These are phyloP conservation scores for Desmodus rotundus DNA, from an alignment of 2,113 vertebrate genomes.

Conservation along the genomic window DNA sequence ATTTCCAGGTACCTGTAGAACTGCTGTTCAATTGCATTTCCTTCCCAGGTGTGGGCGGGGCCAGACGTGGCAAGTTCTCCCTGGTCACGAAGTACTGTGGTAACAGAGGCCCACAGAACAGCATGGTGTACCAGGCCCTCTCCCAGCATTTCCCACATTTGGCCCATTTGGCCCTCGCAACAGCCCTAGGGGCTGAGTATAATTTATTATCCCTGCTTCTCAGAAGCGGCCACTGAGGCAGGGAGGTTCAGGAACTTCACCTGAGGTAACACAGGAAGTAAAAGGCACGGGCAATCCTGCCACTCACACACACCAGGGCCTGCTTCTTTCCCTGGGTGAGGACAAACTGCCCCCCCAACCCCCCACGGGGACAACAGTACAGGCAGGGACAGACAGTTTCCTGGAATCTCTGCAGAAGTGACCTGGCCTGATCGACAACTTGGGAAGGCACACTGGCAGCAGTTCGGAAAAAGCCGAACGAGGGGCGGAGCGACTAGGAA, in stretches of 20 bases:
- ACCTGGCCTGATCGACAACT: background rate
- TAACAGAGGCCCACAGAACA: background rate
- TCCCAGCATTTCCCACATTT: background rate
- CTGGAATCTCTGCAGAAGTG: background rate
- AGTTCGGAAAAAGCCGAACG: background rate
- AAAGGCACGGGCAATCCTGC: background rate
- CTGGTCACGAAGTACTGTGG: background rate
- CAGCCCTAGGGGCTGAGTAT: background rate
- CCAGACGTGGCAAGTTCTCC: background rate
- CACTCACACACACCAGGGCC: background rate
- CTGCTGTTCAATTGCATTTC: background rate
- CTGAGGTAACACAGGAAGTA: background rate
- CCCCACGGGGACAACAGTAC: background rate
- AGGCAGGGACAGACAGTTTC: background rate
- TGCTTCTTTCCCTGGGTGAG: background rate
- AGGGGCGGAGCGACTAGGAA: background rate
- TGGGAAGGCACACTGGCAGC: background rate
- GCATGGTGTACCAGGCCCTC: background rate
- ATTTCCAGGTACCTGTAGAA: background rate
- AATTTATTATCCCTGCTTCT: background rate
- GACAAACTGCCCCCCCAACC: background rate
- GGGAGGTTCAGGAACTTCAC: background rate
- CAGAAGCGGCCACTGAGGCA: background rate
- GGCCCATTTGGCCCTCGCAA: background rate
- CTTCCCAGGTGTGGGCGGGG: background rate